Conservation (phyloP, 2,113 vertebrate species). For the Austrofundulus limnaeus region DNA sequence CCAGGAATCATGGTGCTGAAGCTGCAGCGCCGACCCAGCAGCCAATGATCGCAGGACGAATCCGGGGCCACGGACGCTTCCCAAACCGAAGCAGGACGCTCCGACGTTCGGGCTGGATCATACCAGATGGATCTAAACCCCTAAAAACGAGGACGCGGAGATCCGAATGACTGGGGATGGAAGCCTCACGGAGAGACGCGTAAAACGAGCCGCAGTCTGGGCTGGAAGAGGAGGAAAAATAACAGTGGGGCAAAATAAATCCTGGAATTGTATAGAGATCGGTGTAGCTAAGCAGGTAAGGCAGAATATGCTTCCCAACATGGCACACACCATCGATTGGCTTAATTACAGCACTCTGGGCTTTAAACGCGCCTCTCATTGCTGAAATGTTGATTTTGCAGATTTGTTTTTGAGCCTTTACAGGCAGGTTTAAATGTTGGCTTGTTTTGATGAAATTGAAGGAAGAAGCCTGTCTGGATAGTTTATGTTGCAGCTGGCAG, state of each 20-base stretch:
- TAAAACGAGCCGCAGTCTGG: conserved; percentile 56
- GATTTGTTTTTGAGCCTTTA: conserved; percentile 28
- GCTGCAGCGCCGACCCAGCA: conserved; percentile 71
- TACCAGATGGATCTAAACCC: conserved; percentile 48
- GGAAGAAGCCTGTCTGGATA: conserved; percentile 51
- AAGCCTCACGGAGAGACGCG: conserved; percentile 39
- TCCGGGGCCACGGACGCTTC: conserved; percentile 50
- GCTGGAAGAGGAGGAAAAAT: conserved; percentile 9
- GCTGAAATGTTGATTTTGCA: conserved; percentile 18
- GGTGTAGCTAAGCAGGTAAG: conserved; percentile 66
- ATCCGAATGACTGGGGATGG: conserved; percentile 41
- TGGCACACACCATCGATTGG: conserved; percentile 53
- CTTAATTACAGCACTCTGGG: conserved; percentile 37
- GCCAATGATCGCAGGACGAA: conserved; percentile 71
- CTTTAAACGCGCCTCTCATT: conserved; percentile 23
- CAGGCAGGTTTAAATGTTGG: conserved; percentile 18
- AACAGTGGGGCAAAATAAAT: conserved; percentile 24
- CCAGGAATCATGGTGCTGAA: conserved; percentile 81
- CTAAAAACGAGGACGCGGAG: conserved; percentile 19
- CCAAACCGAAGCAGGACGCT: conserved; percentile 66
- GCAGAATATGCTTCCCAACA: conserved; percentile 42
- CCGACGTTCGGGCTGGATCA: conserved; percentile 56
- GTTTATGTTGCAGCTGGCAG: conserved; percentile 44
- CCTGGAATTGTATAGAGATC: conserved; percentile 51
- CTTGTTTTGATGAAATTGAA: conserved; percentile 38